phyloP scores from a whole-genome alignment of 2,113 vertebrate genomes.

The Ochotona curzoniae region DNA sequence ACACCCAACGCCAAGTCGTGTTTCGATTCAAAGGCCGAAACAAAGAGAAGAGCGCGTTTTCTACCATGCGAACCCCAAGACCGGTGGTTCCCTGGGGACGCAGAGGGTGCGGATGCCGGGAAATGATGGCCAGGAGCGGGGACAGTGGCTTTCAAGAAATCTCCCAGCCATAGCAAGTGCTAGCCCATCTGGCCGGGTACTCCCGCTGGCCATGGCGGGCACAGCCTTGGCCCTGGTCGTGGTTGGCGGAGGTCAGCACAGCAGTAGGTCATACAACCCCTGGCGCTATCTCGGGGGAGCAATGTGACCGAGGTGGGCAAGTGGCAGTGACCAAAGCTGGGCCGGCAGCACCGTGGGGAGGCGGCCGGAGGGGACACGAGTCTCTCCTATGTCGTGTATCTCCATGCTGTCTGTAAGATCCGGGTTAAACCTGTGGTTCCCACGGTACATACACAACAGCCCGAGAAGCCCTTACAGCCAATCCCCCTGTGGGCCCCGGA shows the following conservation, averaged over 20 bases:
- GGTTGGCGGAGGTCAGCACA: too few relatives aligned
- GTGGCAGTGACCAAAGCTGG: background rate
- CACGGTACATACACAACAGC: background rate
- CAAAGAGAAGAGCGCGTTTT: conserved; percentile 52
- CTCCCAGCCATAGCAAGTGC: rapidly evolving
- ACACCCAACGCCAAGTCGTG: background rate
- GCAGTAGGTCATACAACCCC: background rate
- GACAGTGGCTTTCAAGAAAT: background rate
- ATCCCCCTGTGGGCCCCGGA: too few relatives aligned
- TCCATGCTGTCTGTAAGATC: too few relatives aligned
- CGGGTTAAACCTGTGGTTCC: background rate
- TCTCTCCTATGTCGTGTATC: background rate
- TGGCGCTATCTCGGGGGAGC: rapidly evolving
- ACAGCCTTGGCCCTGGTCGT: too few relatives aligned
- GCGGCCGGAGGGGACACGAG: background rate
- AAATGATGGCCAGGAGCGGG: background rate
- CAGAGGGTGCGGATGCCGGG: background rate
- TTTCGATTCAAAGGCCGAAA: background rate
- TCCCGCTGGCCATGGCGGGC: too few relatives aligned
- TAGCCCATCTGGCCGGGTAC: too few relatives aligned
- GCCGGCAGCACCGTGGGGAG: background rate
- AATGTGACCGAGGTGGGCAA: rapidly evolving
- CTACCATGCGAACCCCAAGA: background rate
- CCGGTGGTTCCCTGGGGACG: conserved; percentile 30
- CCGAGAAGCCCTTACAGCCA: background rate